Base-by-base conservation (phyloP, 2,888 invertebrate species). In the Dromius quadrimaculatus region DNA sequence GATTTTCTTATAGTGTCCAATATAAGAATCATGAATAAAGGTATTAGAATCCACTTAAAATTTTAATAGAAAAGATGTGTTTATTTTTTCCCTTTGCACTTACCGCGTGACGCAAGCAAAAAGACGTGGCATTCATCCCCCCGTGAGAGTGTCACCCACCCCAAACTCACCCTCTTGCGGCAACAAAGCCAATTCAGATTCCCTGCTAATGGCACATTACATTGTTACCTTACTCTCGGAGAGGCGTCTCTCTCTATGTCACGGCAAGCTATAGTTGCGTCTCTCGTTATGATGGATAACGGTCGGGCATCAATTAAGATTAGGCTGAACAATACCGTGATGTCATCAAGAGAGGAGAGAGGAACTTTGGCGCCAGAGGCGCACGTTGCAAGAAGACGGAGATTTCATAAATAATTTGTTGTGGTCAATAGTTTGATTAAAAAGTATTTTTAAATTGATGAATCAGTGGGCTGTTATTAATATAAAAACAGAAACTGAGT, bases 141-240 rank as follows among this genome's bases (percentile, higher is more conserved):
- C 45, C 32, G 62, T 43, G 62, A 41, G 15, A 34, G 61, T 22
- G 20, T 38, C 61, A 43, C 63, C 28, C 54, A 22, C 47, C 47
- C 9, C 65, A 2, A 6, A 17, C 22, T 1, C 38, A 41, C 43
- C 54, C 41, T 19, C 11, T 19, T 20, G 74, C 79, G 79, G 76
- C 81, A 81, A 83, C 82, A 83, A 83, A 81, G 82, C 82, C 82
- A 82, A 82, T 82, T 83, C 81, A 82, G 80, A 83, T 81, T 83
- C 82, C 78, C 80, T 81, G 81, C 82, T 83, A 83, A 83, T 83
- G 83, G 83, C 82, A 82, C 79, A 81, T 83, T 82, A 83, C 81
- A 83, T 83, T 83, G 83, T 83, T 82, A 82, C 82, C 82, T 82
- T 80, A 78, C 78, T 77, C 75, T 74, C 76, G 72, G 73, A 73